Evolutionary conservation across 2,888 invertebrate genomes (phyloP), one percentile per base, ranked within the genome.

Genomic region (Phasia obesa): DNA sequence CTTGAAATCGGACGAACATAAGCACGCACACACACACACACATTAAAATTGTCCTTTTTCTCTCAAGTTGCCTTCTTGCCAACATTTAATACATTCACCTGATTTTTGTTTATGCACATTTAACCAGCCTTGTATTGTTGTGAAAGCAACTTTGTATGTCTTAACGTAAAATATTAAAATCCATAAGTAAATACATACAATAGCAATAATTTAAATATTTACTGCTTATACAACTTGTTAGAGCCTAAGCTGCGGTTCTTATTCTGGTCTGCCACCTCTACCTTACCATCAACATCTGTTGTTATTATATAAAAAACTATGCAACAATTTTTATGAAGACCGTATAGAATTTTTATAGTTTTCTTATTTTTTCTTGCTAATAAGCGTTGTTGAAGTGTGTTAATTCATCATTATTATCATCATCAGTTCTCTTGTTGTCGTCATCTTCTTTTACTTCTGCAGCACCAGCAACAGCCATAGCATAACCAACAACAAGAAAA

Each of bases 341-440:
- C 67, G 38, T 55, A 62, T 17, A 62, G 38, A 65, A 65, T 60
- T 73, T 21, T 47, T 77, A 47, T 47, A 47, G 11, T 42, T 51
- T 65, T 17, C 27, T 49, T 35, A 0, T 53, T 42, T 31, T 38
- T 57, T 59, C 23, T 47, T 75, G 31, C 42, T 83, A 79, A 83
- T 71, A 64, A 83, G 69, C 65, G n/a, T 21, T 65, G 62, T 47
- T 70, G 65, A 83, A 79, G 83, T 79, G 83, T 83, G 83, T 79
- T 79, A 83, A 83, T 79, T 83, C 83, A 75, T 83, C 71, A 79
- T 82, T 73, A 79, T 82, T 73, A 62, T 67, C 62, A 62, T 67
- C 62, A 25, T 47, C 70, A 69, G 57, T 42, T 53, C n/a, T 15
- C 31, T 51, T 51, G 31, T 44, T 51, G 80, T 64, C 60, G 25